These are phyloP conservation scores for Ephydatia muelleri DNA, from an alignment of 37 sponge, comb jelly and placozoan genomes.

Conservation along the genomic window DNA sequence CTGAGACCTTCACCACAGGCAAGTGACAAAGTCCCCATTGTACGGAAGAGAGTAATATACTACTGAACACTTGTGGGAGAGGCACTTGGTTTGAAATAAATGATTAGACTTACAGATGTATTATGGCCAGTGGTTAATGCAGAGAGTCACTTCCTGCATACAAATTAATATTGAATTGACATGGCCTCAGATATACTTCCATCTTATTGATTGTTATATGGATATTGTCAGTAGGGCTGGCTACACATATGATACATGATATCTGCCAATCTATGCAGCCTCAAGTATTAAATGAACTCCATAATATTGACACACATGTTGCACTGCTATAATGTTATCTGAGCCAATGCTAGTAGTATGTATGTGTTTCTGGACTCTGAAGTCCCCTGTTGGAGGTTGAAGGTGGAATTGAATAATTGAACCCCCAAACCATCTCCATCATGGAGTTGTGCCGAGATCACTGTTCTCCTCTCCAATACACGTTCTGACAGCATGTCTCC, in stretches of 20 bases:
- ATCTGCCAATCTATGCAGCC: no score
- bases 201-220: no score
- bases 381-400: background rate
- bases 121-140: constrained; percentile 95
- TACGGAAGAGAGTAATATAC: constrained; percentile 91
- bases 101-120: no score
- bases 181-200: no score
- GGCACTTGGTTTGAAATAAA: constrained; percentile 67
- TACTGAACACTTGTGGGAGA: constrained; percentile 87
- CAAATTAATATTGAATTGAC: no score
- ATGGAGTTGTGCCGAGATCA: background rate
- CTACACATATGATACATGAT: no score
- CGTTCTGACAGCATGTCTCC: background rate
- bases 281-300: no score
- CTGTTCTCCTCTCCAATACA: background rate
- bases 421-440: background rate
- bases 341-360: background rate
- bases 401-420: background rate
- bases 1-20: no score
- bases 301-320: no score
- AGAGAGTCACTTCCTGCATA: constrained; percentile 80
- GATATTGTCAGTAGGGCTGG: no score
- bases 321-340: no score
- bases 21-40: constrained; percentile 97
- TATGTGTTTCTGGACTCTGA: no score